Base-by-base conservation (phyloP, 2,797 vertebrate genomes). In the Phaenicophaeus curvirostris region DNA sequence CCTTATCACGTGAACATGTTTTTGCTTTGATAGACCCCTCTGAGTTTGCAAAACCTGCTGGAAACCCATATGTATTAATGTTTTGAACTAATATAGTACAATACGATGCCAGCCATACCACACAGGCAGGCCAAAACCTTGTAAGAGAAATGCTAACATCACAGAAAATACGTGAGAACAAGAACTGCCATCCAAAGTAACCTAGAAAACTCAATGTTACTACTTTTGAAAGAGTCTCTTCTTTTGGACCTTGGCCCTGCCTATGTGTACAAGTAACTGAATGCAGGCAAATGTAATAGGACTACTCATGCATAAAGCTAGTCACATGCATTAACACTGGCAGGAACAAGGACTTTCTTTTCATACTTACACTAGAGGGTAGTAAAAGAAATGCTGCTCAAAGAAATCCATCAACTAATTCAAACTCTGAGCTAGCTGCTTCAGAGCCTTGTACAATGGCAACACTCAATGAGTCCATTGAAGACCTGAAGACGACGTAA, bases 281-380 rank as follows among this genome's bases (percentile, higher is more conserved):
- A 96, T 95, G 93, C 82, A 95, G 65, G 57, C 71, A 89, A 94
- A 84, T 86, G 95, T 12, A 96, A 95, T 94, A 79, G 94, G 83
- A 76, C 94, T 95, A 96, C 91, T 94, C 93, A 96, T 96, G 85
- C 96, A 94, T 96, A 94, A 97, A 96, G 95, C 94, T 89, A 61
- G 92, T 95, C 95, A 97, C 93, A 96, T 85, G 89, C 95, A 94
- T 96, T 91, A 94, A 91, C 4, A 19, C 88, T 93, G 93, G 63
- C 91, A 93, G 89, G 89, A 97, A 94, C 94, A 97, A 97, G 94
- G 95, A 93, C 92, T 94, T 97, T 97, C 94, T 73, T 95, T 96
- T 97, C 90, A 92, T 92, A 94, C 93, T 95, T 96, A 95, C 58
- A 90, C 67, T 96, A 81, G 75, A 96, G 76, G 94, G 87, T 93